These are phyloP conservation scores for Sebastes taczanowskii DNA, from an alignment of 2,797 vertebrate genomes.

Conservation along the genomic window DNA sequence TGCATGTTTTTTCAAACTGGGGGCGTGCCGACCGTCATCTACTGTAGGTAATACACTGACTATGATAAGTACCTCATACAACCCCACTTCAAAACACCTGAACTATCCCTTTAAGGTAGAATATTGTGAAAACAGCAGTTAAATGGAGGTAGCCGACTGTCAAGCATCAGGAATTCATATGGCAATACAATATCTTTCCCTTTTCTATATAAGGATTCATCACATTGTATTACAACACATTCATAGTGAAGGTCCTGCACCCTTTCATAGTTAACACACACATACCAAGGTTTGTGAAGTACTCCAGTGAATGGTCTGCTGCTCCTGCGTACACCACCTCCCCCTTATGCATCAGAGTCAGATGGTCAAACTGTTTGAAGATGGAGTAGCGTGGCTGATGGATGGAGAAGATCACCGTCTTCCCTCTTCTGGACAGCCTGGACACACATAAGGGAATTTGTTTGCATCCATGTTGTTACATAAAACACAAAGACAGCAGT, in stretches of 20 bases:
- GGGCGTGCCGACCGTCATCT: neutral
- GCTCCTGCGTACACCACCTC: conserved; percentile 79
- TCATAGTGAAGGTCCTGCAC: neutral
- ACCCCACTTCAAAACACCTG: neutral
- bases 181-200: neutral
- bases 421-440: conserved; percentile 80
- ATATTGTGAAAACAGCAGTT: neutral
- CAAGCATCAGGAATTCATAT: neutral
- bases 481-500: neutral
- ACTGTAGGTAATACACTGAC: neutral
- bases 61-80: neutral
- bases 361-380: conserved; percentile 83
- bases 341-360: conserved; percentile 83
- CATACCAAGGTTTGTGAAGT: conserved; percentile 80
- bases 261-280: neutral
- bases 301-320: conserved; percentile 62
- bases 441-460: conserved; percentile 5
- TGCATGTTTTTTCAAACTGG: too few relatives aligned
- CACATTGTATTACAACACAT: neutral
- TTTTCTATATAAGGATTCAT: neutral
- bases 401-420: conserved; percentile 86
- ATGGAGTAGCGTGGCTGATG: conserved; percentile 87
- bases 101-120: neutral
- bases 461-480: neutral
- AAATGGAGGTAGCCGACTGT: neutral